Evolutionary conservation across 2,888 invertebrate genomes (phyloP), one percentile per base, ranked within the genome.

Genomic region (Dicyrtoma fusca): DNA sequence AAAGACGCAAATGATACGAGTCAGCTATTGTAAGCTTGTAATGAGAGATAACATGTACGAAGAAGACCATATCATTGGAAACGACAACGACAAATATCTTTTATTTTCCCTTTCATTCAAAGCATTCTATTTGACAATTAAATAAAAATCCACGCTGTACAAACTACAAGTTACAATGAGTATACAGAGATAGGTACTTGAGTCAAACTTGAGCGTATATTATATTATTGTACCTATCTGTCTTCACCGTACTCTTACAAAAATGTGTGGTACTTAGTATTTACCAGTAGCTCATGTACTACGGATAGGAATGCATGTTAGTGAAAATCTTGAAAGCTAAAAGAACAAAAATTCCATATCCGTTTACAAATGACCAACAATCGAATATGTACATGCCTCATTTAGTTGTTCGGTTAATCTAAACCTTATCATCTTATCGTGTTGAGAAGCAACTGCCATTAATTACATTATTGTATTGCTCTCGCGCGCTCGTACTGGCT

Each of bases 391-490:
- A 34, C 8, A 34, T 34, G 34, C 8, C 34, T 34, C 8, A 5
- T 34, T 34, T 34, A 5, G 34, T 3, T 34, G 34, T 34, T 34
- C 34, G 34, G 34, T 34, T 34, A 34, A 34, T 3, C 8, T 34
- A 34, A 34, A 34, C 8, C 34, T 34, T 34, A 34, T 34, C 17
- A 53, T 23, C 26, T 62, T 19, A 63, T 63, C 63, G 45, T 63
- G 63, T 47, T 45, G 63, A 63, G 63, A 45, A 63, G 63, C 21
- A 44, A 63, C 63, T 63, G 47, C 23, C 63, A 63, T 63, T 63
- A 63, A 47, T 63, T 47, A 21, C 47, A 63, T 45, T 21, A 10
- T 19, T 63, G 47, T 63, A 21, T 5, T 23, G 25, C 25, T 25
- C 2, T 25, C 57, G 1, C 23, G 23, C 57, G 6, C 53, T 53